Evolutionary conservation across 2,888 invertebrate species (phyloP).

Genomic region (Pseudococcus longispinus): DNA sequence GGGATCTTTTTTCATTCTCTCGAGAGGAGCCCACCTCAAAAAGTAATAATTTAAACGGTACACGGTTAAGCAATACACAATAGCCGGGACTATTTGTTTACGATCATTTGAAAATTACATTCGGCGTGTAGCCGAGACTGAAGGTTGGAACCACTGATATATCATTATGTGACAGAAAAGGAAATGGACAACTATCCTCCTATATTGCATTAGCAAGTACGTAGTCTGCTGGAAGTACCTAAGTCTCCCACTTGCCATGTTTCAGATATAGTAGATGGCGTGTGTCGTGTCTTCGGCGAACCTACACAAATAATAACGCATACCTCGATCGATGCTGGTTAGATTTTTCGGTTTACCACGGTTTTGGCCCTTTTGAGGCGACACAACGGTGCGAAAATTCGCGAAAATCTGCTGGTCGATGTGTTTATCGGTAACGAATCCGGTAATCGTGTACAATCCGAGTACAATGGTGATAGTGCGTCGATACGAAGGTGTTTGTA

Average conservation of each 20-base stretch:
- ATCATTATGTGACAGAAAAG: conserved; percentile 56
- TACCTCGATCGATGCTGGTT: background rate
- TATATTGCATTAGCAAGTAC: conserved; percentile 42
- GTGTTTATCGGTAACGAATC: background rate
- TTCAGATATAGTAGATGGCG: conserved; percentile 31
- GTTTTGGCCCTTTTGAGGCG: conserved; percentile 4
- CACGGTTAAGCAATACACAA: background rate
- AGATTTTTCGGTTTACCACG: background rate
- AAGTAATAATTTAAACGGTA: background rate
- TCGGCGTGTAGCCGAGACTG: conserved; percentile 2
- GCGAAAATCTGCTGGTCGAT: background rate
- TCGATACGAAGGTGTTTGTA: background rate
- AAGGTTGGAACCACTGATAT: conserved; percentile 55
- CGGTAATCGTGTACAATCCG: background rate
- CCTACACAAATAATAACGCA: conserved; percentile 51
- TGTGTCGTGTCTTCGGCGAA: conserved; percentile 46
- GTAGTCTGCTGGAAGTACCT: conserved; percentile 47
- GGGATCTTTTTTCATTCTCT: background rate
- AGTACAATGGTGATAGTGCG: background rate
- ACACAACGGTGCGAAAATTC: conserved; percentile 17
- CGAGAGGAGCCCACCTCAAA: background rate
- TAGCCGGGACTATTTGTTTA: conserved; percentile 23
- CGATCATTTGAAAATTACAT: conserved; percentile 23
- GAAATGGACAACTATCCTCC: conserved; percentile 54
- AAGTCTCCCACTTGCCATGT: conserved; percentile 54